Evolutionary conservation across 1,140 invertebrate species (phyloP), one percentile per base, ranked within the genome.

Genomic region (Camponotus pennsylvanicus): DNA sequence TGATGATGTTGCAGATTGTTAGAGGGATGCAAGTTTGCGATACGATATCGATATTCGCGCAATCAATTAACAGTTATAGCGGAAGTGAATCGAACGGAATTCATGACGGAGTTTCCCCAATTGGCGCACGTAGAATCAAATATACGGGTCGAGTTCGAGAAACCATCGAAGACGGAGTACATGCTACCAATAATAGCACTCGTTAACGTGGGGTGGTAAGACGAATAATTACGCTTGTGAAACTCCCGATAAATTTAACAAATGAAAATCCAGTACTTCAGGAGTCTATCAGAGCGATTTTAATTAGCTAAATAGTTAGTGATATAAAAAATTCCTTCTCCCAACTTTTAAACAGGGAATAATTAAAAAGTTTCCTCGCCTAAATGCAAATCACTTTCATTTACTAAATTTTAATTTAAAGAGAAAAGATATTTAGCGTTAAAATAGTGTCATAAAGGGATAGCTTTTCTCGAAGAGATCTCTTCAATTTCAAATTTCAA

Each of bases 81-180:
- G 64, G 52, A 80, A 80, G 42, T 42, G 34, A 80, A 70, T 80
- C 27, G 64, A 80, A 55, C 32, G 49, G 52, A 80, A 70, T 80
- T 13, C 34, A 9, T 21, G 78, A 80, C 49, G 9, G 15, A 80
- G 37, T 69, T 69, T 15, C 49, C 66, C 21, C 70, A 57, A 80
- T 70, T 80, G 78, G 0, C 37, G 21, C 8, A 57, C 9, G 18
- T 69, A 69, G 69, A 80, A 40, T 80, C 77, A 21, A 40, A 70
- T 70, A 57, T 80, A 42, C 27, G 61, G 73, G 37, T 76, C 55
- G 34, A 59, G 15, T 34, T 49, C 42, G 61, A 66, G n/a, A 42
- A 32, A 6, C 8, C 13, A 3, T 61, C 57, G 40, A 70, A 59
- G 37, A 40, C 37, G 49, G 37, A 42, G 21, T 69, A 34, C 37